A percentile compares a stretch with the other conserved stretches of the same genome.
These are phyloP conservation scores for Ariolimax columbianus DNA, from an alignment of 2,888 invertebrate species.

Conservation along the genomic window DNA sequence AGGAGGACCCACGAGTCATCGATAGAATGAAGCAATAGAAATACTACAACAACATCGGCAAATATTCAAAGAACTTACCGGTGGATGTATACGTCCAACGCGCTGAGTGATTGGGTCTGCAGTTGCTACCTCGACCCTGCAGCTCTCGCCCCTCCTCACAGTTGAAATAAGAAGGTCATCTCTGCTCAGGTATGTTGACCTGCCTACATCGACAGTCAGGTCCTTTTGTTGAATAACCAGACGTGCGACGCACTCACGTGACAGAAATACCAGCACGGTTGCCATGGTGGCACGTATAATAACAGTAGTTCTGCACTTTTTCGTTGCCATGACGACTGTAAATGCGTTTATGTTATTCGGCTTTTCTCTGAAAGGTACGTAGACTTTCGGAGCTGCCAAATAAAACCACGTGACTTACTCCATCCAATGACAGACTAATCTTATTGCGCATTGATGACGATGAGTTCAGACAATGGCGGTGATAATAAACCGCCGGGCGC, in stretches of 20 bases:
- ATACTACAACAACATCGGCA: too few relatives aligned
- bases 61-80: slow-evolving; percentile 67
- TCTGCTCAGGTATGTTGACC: slow-evolving; percentile 69
- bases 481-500: not conserved
- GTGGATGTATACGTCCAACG: slow-evolving; percentile 76
- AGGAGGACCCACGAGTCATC: too few relatives aligned
- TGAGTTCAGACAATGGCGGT: too few relatives aligned
- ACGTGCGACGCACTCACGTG: slow-evolving; percentile 41
- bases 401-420: not conserved
- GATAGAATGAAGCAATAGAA: too few relatives aligned
- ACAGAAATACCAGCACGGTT: slow-evolving; percentile 13
- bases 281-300: not conserved
- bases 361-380: not conserved
- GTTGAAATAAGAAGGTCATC: slow-evolving; percentile 69
- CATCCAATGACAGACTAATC: too few relatives aligned
- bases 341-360: not conserved
- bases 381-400: not conserved
- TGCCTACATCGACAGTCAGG: slow-evolving; percentile 71
- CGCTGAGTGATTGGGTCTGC: slow-evolving; percentile 77
- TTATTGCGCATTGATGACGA: too few relatives aligned
- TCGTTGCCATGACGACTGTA: slow-evolving; percentile 19
- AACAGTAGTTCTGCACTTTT: too few relatives aligned
- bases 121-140: slow-evolving; percentile 75
- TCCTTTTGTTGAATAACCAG: slow-evolving; percentile 62
- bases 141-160: slow-evolving; percentile 65